Evolutionary conservation across 2,113 vertebrate species (phyloP).

Genomic region (Marcusenius ussheri): DNA sequence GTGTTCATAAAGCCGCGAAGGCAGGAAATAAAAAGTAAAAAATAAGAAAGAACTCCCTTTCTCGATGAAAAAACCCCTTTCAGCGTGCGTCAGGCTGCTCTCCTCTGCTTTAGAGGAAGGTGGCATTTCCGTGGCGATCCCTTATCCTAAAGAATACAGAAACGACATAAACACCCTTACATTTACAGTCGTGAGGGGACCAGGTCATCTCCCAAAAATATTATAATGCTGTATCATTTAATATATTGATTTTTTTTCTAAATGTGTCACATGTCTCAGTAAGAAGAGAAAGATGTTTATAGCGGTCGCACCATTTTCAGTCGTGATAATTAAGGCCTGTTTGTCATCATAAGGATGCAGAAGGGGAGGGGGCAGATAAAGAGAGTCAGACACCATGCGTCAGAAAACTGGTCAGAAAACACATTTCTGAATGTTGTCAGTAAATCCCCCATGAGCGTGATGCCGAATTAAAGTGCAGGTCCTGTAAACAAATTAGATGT

Average conservation of each 20-base stretch:
- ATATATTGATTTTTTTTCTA: neutral
- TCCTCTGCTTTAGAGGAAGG: neutral
- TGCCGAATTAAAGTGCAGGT: slow-evolving; percentile 33
- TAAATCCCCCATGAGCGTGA: neutral
- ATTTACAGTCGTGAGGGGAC: neutral
- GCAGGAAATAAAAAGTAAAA: slow-evolving; percentile 18
- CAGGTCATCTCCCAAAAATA: neutral
- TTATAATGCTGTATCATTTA: neutral
- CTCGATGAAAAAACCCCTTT: neutral
- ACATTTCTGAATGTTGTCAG: slow-evolving; percentile 3
- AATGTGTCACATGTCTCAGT: neutral
- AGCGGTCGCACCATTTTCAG: neutral
- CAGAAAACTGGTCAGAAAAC: slow-evolving; percentile 24
- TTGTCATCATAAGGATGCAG: neutral
- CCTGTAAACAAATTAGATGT: slow-evolving; percentile 53
- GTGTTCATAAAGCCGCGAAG: slow-evolving; percentile 32
- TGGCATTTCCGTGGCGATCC: neutral
- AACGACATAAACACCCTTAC: neutral
- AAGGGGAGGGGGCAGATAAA: neutral
- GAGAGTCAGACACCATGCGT: neutral
- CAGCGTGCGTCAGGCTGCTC: neutral
- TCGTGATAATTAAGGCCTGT: neutral
- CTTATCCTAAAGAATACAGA: neutral
- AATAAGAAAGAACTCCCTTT: neutral
- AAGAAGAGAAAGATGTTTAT: neutral